Conservation (phyloP, 2,888 invertebrate genomes). For the Luperina testacea region DNA sequence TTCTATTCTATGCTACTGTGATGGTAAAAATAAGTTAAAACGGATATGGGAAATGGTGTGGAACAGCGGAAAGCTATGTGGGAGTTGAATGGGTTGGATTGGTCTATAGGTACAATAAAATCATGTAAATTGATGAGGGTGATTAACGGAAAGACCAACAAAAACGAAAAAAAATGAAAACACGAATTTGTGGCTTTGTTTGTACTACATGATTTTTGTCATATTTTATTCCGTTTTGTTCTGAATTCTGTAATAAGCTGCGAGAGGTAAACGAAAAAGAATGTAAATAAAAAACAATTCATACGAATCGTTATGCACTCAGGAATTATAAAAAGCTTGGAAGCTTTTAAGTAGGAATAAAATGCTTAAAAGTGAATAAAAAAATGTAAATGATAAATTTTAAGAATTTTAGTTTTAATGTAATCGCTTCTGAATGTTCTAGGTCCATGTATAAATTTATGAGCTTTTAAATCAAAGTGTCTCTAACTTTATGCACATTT, state of each 20-base stretch:
- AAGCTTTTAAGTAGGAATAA: conserved; percentile 10
- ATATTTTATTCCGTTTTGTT: background rate
- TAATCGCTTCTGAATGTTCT: too few relatives aligned
- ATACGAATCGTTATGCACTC: conserved; percentile 10
- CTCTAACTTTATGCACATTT: too few relatives aligned
- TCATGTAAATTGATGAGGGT: conserved; percentile 1
- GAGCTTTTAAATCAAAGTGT: too few relatives aligned
- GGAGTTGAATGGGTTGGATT: background rate
- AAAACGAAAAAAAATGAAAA: background rate
- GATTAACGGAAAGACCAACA: background rate
- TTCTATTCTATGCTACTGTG: background rate
- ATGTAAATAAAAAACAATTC: conserved; percentile 24
- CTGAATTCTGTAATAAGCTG: too few relatives aligned
- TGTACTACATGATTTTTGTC: background rate
- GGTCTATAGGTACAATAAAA: too few relatives aligned
- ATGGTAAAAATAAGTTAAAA: background rate
- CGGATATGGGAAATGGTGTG: background rate
- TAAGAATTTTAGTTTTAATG: too few relatives aligned
- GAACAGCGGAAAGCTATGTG: background rate
- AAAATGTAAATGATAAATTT: too few relatives aligned
- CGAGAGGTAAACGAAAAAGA: background rate
- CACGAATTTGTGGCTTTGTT: background rate
- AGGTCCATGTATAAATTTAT: too few relatives aligned
- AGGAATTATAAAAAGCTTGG: conserved; percentile 4
- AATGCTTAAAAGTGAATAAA: too few relatives aligned